Percentiles rank a stretch among this genome's conserved stretches.
Conservation (phyloP, 2,113 vertebrate species). For the Hemibagrus wyckioides region DNA sequence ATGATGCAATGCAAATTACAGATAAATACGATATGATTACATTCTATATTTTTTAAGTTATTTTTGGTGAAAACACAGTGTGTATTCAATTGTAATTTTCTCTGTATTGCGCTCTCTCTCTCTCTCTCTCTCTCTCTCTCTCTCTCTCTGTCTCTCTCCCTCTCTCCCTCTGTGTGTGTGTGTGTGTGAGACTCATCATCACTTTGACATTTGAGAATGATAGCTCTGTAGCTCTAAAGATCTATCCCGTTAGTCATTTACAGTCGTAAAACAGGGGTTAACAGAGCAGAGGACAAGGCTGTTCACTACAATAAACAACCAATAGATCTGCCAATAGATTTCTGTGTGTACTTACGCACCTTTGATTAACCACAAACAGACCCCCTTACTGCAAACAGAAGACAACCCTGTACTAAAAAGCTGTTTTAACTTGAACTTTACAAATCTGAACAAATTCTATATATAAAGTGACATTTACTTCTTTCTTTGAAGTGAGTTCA, state of each 20-base stretch:
- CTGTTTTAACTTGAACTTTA: not conserved
- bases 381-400: not conserved
- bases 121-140: too few relatives aligned
- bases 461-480: not conserved
- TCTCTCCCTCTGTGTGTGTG: constrained; percentile 2
- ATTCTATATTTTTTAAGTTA: too few relatives aligned
- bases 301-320: constrained; percentile 24
- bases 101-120: too few relatives aligned
- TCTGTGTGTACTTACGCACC: constrained; percentile 40
- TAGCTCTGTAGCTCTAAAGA: constrained; percentile 61
- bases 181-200: constrained; percentile 68
- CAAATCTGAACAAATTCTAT: not conserved
- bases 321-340: constrained; percentile 27
- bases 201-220: constrained; percentile 75
- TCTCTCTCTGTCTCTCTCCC: too few relatives aligned
- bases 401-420: not conserved
- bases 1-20: too few relatives aligned
- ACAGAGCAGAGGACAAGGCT: constrained; percentile 19
- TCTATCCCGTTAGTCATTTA: constrained; percentile 59
- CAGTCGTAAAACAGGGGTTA: constrained; percentile 50
- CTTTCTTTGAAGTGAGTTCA: not conserved
- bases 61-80: too few relatives aligned
- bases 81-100: too few relatives aligned
- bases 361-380: not conserved
- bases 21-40: too few relatives aligned